Base-by-base conservation (phyloP, 2,113 vertebrate genomes). In the Trogon surrucura region DNA sequence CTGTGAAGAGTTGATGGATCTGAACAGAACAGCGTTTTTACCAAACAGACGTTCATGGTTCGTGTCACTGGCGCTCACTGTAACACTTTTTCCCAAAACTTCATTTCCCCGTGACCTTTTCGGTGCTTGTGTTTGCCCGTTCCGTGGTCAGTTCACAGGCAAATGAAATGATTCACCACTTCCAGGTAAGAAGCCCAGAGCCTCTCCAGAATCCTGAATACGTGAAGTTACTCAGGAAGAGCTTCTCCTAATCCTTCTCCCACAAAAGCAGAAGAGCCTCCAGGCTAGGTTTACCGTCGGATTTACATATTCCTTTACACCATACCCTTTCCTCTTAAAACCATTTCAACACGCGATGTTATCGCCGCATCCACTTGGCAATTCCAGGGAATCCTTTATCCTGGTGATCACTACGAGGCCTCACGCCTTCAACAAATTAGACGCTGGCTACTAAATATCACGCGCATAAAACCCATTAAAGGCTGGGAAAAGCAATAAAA, bases 391-490 rank as follows among this genome's bases (percentile, higher is more conserved):
- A 78, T 19, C n/a, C 53, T 81, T 67, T 25, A 34, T 36, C 23
- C 64, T 62, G 7, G 19, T 2, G 29, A 57, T 13, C 53, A 66
- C 16, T 17, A 75, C 34, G 23, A 67, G 48, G 25, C 54, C 41
- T 75, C 32, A 16, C 25, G 17, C 22, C 53, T 62, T 27, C 29
- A 72, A 53, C 14, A n/a, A 77, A 62, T 29, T 8, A 38, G 64
- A 45, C 13, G 47, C 10, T 60, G 23, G 45, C 25, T 58, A 29
- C 23, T 48, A 69, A 64, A 69, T 18, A 57, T 7, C 54, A 26
- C 16, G 6, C 5, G 27, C 2, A 22, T 7, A 18, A 41, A 5
- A 5, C 2, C 30, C 0, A 0, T 32, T 27, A 23, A 9, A 56
- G 58, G 7, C 19, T 11, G 10, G 47, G 32, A 34, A 57, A 79